Evolutionary conservation across 92 coral and sea anemone genomes (phyloP).

Genomic region (Muricea muricata): DNA sequence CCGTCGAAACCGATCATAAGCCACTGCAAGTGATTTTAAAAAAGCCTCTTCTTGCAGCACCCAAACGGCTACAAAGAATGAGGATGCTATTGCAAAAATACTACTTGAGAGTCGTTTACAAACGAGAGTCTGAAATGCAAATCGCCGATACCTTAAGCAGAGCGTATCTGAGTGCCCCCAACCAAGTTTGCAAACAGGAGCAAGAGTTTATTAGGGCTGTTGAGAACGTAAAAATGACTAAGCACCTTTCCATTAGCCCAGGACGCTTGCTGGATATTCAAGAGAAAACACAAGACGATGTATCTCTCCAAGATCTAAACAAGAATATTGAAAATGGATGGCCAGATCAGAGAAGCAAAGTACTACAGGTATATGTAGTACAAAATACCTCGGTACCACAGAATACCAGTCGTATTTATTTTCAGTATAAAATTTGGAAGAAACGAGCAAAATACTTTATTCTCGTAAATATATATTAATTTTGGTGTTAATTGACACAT

Average conservation of each 20-base stretch:
- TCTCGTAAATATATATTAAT: no score
- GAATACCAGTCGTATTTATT: no score
- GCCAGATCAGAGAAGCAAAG: constrained; percentile 35
- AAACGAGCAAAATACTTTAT: no score
- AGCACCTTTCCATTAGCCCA: no score
- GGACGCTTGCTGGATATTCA: constrained; percentile 25
- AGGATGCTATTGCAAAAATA: constrained; percentile 45
- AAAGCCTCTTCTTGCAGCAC: constrained; percentile 45
- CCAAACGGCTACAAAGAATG: constrained; percentile 50
- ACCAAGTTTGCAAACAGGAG: not conserved
- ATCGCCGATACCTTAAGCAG: constrained; percentile 29
- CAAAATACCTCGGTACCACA: no score
- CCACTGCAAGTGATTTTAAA: constrained; percentile 32
- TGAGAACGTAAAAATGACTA: no score
- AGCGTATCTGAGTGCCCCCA: not conserved
- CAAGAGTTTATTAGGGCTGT: not conserved
- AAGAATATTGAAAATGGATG: constrained; percentile 5
- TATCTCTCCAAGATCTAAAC: constrained; percentile 8
- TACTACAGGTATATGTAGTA: no score
- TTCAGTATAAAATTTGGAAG: no score
- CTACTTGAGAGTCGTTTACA: not conserved
- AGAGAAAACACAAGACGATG: constrained; percentile 40
- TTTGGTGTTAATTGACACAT: no score
- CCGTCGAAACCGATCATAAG: constrained; percentile 35
- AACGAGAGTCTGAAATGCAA: constrained; percentile 14